Base-by-base conservation (phyloP, 2,888 invertebrate species). In the Philaethria dido region DNA sequence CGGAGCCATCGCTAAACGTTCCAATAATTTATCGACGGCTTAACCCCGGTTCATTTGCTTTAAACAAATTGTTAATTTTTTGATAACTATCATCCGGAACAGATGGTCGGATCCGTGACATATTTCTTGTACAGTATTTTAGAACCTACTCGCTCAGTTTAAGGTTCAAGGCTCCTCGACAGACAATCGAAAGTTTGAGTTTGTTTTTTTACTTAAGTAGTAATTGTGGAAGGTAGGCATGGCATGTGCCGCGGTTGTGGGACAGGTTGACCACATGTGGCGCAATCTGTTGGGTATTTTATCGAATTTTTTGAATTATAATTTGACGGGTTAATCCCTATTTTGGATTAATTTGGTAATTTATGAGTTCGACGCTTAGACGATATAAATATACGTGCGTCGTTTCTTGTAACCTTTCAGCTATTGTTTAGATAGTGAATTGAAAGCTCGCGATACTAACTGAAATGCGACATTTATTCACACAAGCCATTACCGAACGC, bases 31-130 rank as follows among this genome's bases (percentile, higher is more conserved):
- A 92, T 88, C 84, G 86, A 85, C 77, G 79, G 80, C 82, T 85
- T 88, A 86, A 87, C 87, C 86, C 86, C 87, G 84, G 83, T 86
- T 89, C 88, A 91, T 92, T 92, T 91, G 87, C 88, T 89, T 92
- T 92, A 91, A 92, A 92, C 92, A 92, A 92, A 92, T 92, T 92
- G 91, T 92, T 92, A 92, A 92, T 92, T 92, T 91, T 89, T 90
- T 85, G 92, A 92, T 92, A 91, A 84, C 87, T 84, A 91, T 92
- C 92, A 83, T 88, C 88, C 85, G 87, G 85, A 90, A 91, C 92
- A 92, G 89, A 89, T 92, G 92, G 89, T 78, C 73, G 71, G 71
- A 77, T 78, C 75, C 78, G 77, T 73, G 76, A 70, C 76, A 70
- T 61, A 64, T 29, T 11, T 39, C 22, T 25, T 3, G 16, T 65